These are phyloP conservation scores for Homarus americanus DNA, from an alignment of 1,140 invertebrate species.

Conservation along the genomic window DNA sequence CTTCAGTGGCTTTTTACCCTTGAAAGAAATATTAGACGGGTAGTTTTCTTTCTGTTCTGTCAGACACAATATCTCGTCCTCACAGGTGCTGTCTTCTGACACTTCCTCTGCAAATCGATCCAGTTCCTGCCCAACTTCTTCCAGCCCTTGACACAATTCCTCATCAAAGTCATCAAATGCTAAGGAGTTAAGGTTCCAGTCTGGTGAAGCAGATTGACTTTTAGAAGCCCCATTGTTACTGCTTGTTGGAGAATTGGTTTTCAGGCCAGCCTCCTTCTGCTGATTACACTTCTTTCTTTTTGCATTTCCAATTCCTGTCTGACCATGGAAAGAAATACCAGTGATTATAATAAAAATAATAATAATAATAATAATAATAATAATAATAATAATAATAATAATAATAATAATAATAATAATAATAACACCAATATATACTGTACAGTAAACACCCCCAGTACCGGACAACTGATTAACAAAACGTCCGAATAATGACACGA, in stretches of 20 bases:
- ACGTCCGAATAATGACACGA: too few species aligned
- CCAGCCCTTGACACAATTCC: conserved; percentile 34
- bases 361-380: too few species aligned
- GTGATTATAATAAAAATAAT: too few species aligned
- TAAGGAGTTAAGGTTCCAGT: not conserved
- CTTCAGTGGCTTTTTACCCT: too few species aligned
- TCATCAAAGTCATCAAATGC: conserved; percentile 32
- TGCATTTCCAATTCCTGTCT: not conserved
- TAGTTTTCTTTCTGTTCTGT: not conserved
- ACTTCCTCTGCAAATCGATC: conserved; percentile 34
- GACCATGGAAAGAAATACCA: too few species aligned
- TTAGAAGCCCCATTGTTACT: not conserved
- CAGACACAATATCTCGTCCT: not conserved
- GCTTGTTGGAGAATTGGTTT: not conserved
- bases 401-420: too few species aligned
- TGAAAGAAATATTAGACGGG: too few species aligned
- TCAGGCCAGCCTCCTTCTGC: not conserved
- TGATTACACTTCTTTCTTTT: not conserved
- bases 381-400: too few species aligned
- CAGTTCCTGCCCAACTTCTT: conserved; percentile 42
- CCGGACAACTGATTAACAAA: too few species aligned
- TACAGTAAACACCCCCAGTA: too few species aligned
- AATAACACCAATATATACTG: too few species aligned
- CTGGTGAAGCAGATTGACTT: not conserved
- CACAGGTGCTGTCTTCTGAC: not conserved